Percentiles rank a stretch among this genome's conserved stretches.
These are phyloP conservation scores for Petrocephalus microphthalmus DNA, from an alignment of 2,113 vertebrate genomes.

Conservation along the genomic window DNA sequence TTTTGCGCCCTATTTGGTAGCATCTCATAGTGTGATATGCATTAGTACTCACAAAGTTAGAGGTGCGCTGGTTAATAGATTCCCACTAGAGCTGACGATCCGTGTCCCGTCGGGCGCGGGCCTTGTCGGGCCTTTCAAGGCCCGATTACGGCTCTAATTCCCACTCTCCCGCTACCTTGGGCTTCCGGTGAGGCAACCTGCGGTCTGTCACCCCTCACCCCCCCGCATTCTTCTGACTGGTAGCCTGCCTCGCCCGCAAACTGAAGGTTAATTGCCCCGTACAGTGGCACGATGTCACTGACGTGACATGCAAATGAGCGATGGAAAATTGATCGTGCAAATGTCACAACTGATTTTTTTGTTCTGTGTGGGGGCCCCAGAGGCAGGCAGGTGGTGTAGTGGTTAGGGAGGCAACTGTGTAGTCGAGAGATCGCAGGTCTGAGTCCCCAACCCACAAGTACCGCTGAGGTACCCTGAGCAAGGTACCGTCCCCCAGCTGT, in stretches of 20 bases:
- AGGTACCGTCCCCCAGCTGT: too few species aligned
- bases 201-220: neutral
- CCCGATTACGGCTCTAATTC: too few species aligned
- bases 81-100: too few species aligned
- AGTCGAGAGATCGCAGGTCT: too few species aligned
- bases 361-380: neutral
- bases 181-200: neutral
- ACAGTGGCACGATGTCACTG: neutral
- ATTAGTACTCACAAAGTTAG: neutral
- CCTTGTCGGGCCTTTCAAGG: too few species aligned
- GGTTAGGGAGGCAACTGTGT: too few species aligned
- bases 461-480: too few species aligned
- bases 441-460: too few species aligned
- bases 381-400: too few species aligned
- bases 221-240: neutral
- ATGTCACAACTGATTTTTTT: neutral
- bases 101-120: too few species aligned
- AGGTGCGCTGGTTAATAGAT: neutral
- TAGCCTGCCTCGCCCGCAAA: neutral
- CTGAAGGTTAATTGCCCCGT: neutral
- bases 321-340: neutral
- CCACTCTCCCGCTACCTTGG: neutral
- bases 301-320: neutral
- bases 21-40: too few species aligned
- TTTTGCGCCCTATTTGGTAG: neutral